phyloP scores from a whole-genome alignment of 2,888 invertebrate species.

The Chaitophorus viminalis region DNA sequence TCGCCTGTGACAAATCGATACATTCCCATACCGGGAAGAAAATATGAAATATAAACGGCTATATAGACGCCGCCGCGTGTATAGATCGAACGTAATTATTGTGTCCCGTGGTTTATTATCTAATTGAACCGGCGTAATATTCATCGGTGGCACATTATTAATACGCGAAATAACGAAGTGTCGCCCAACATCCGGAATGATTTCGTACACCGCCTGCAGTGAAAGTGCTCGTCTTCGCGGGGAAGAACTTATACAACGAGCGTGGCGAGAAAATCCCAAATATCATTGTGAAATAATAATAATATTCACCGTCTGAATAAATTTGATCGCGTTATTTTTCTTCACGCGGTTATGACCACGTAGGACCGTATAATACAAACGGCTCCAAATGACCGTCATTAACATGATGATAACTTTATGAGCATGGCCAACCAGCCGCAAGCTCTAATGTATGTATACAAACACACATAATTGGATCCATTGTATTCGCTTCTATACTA shows the following conservation, averaged over 20 bases:
- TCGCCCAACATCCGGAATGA: not conserved
- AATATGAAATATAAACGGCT: not conserved
- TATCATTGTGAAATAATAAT: not conserved
- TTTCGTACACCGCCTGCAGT: not conserved
- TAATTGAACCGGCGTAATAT: conserved; percentile 22
- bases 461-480: not conserved
- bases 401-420: conserved; percentile 13
- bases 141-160: not conserved
- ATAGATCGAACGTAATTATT: not conserved
- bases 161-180: not conserved
- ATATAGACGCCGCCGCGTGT: not conserved
- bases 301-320: not conserved
- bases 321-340: not conserved
- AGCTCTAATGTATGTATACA: too few relatives aligned
- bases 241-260: not conserved
- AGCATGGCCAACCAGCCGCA: not conserved
- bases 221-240: conserved; percentile 19
- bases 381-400: not conserved
- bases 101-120: conserved; percentile 5
- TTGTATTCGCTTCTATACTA: too few relatives aligned
- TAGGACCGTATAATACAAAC: too few relatives aligned
- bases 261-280: not conserved
- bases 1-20: conserved; percentile 34
- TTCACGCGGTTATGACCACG: not conserved
- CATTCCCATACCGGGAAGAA: not conserved